phyloP scores from a whole-genome alignment of 1,140 invertebrate species.

The Ceratitis capitata region DNA sequence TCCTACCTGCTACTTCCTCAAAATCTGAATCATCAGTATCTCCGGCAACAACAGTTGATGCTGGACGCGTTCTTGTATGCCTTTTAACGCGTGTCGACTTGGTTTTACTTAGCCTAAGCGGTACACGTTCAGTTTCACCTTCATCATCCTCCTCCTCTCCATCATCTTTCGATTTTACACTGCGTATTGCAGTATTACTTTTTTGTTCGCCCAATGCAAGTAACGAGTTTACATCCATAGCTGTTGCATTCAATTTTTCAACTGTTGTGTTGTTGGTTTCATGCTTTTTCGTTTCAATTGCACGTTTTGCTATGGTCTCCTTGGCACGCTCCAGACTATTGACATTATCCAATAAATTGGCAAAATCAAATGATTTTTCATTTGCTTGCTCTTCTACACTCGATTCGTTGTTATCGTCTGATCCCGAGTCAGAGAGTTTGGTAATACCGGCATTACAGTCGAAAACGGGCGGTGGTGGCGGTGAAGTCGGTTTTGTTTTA shows the following conservation, averaged over 20 bases:
- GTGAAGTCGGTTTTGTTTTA: constrained; percentile 50
- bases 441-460: constrained; percentile 61
- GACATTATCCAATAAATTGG: constrained; percentile 59
- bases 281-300: constrained; percentile 43
- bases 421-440: constrained; percentile 56
- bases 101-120: constrained; percentile 56
- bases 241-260: constrained; percentile 46
- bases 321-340: constrained; percentile 61
- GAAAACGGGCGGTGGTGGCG: constrained; percentile 54
- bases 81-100: constrained; percentile 60
- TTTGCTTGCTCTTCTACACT: constrained; percentile 52
- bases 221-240: constrained; percentile 62
- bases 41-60: constrained; percentile 49
- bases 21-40: constrained; percentile 73
- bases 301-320: constrained; percentile 52
- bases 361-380: constrained; percentile 59
- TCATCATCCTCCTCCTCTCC: constrained; percentile 42
- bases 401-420: constrained; percentile 61
- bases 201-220: constrained; percentile 67
- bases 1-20: constrained; percentile 72
- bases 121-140: constrained; percentile 40
- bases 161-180: constrained; percentile 47
- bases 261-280: constrained; percentile 46
- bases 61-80: constrained; percentile 57
- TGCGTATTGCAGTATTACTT: not conserved